These are phyloP conservation scores for Thryonomys swinderianus DNA, from an alignment of 2,113 vertebrate species.

Conservation along the genomic window DNA sequence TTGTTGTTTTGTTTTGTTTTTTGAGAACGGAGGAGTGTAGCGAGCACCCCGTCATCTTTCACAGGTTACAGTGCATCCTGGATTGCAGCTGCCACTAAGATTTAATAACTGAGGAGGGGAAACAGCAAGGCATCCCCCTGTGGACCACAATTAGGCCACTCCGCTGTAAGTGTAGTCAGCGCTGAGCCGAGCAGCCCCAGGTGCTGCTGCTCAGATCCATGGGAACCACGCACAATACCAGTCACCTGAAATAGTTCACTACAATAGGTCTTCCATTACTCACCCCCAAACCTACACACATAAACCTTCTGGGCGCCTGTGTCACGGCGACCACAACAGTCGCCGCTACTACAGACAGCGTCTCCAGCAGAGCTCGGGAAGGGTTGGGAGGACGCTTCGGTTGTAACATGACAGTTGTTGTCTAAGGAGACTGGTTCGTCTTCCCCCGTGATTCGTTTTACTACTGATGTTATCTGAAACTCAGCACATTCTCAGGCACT, in stretches of 20 bases:
- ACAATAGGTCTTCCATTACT: background rate
- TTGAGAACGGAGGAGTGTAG: slow-evolving; percentile 25
- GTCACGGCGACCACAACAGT: background rate
- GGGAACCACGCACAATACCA: background rate
- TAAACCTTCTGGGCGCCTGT: background rate
- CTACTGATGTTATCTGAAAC: background rate
- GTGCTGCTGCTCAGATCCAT: background rate
- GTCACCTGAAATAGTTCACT: background rate
- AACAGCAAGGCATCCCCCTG: slow-evolving; percentile 47
- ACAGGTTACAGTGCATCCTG: slow-evolving; percentile 11
- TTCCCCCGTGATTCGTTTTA: background rate
- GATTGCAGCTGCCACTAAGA: slow-evolving; percentile 64
- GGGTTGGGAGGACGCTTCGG: background rate
- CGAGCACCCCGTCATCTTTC: slow-evolving; percentile 59
- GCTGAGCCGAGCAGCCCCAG: slow-evolving; percentile 39
- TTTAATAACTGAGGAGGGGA: slow-evolving; percentile 61
- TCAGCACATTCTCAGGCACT: background rate
- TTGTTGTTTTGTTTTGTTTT: background rate
- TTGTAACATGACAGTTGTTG: background rate
- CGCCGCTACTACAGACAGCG: background rate
- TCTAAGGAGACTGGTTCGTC: background rate
- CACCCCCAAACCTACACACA: background rate
- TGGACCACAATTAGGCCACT: slow-evolving; percentile 54
- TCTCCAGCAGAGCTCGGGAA: background rate
- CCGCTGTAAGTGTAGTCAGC: slow-evolving; percentile 48